Percentiles rank a stretch among this genome's conserved stretches.
These are phyloP conservation scores for Papilio helenus DNA, from an alignment of 1,140 invertebrate genomes.

Conservation along the genomic window DNA sequence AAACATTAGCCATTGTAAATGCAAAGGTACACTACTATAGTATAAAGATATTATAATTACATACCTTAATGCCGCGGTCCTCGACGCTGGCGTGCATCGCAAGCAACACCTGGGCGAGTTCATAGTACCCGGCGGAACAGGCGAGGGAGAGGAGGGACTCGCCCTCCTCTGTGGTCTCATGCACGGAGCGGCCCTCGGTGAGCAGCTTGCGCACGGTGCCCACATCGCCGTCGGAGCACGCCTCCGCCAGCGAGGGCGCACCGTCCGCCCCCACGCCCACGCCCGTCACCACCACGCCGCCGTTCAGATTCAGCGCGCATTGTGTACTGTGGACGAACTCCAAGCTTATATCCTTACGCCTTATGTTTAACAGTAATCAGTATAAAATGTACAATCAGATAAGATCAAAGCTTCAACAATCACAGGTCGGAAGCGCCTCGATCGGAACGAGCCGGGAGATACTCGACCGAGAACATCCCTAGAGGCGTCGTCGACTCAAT, in stretches of 20 bases:
- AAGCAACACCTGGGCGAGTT: slow-evolving; percentile 95
- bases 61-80: slow-evolving; percentile 92
- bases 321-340: slow-evolving; percentile 57
- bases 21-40: too few species aligned
- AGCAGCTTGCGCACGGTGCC: slow-evolving; percentile 94
- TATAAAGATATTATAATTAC: neutral
- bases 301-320: slow-evolving; percentile 64
- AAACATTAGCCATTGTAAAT: too few species aligned
- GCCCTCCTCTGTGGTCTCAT: slow-evolving; percentile 96
- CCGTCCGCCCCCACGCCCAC: slow-evolving; percentile 67
- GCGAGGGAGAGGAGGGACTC: slow-evolving; percentile 95
- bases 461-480: slow-evolving; percentile 61
- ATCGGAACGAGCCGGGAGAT: slow-evolving; percentile 62
- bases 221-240: slow-evolving; percentile 96
- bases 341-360: neutral
- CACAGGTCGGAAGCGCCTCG: slow-evolving; percentile 65
- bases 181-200: slow-evolving; percentile 94
- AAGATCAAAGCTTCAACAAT: slow-evolving; percentile 81
- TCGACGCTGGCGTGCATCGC: slow-evolving; percentile 99
- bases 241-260: slow-evolving; percentile 90
- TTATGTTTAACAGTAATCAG: neutral
- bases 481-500: slow-evolving; percentile 70
- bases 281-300: slow-evolving; percentile 70
- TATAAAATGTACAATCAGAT: slow-evolving; percentile 59
- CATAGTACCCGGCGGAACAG: slow-evolving; percentile 96